These are phyloP conservation scores for Polypedilum pembai DNA, from an alignment of 1,140 invertebrate genomes.

Conservation along the genomic window DNA sequence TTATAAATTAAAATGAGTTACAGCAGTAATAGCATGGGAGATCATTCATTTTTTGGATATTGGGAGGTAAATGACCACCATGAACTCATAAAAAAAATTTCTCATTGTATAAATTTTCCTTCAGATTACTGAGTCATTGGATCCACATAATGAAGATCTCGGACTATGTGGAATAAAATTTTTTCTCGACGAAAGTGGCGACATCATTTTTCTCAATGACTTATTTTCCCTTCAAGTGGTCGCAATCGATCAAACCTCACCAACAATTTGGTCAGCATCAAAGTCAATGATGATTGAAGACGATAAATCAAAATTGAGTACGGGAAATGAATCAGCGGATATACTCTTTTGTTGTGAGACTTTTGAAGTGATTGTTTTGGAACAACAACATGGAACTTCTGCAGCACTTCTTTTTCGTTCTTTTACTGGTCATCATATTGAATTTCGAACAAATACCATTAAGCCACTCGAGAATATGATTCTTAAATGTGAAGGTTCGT, in stretches of 20 bases:
- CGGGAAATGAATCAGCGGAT: conserved; percentile 39
- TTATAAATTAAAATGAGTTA: conserved; percentile 16
- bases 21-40: conserved; percentile 31
- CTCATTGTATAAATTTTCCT: background rate
- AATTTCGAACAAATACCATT: conserved; percentile 50
- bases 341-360: conserved; percentile 60
- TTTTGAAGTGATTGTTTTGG: conserved; percentile 49
- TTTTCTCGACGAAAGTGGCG: conserved; percentile 55
- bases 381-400: conserved; percentile 35
- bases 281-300: conserved; percentile 44
- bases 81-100: background rate
- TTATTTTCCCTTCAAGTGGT: conserved; percentile 34
- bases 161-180: conserved; percentile 50
- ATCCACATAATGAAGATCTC: conserved; percentile 38
- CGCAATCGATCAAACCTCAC: background rate
- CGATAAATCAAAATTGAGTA: conserved; percentile 44
- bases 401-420: conserved; percentile 51
- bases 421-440: conserved; percentile 57
- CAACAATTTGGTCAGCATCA: conserved; percentile 17
- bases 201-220: conserved; percentile 54
- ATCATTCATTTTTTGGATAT: conserved; percentile 40
- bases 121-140: conserved; percentile 40
- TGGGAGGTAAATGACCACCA: conserved; percentile 37
- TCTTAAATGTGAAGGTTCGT: background rate
- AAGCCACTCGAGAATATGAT: background rate